phyloP scores from a whole-genome alignment of 2,888 invertebrate genomes.

The Noctuana brunneofusca region DNA sequence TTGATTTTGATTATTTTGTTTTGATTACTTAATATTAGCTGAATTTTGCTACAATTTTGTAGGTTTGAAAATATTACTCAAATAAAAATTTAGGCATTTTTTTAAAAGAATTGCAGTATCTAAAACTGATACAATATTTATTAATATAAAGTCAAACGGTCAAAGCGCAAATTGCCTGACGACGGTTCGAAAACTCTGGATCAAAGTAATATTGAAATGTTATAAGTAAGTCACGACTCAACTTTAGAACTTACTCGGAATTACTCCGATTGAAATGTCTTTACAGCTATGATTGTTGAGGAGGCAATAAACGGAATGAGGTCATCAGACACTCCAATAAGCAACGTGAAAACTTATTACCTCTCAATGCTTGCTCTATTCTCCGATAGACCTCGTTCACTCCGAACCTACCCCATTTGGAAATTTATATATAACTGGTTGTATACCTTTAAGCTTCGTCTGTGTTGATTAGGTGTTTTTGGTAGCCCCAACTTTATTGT shows the following conservation, averaged over 20 bases:
- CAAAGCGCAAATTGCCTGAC: slow-evolving; percentile 20
- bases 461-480: slow-evolving; percentile 63
- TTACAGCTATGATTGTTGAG: slow-evolving; percentile 42
- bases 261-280: slow-evolving; percentile 40
- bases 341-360: slow-evolving; percentile 39
- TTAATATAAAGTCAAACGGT: too few species aligned
- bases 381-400: slow-evolving; percentile 42
- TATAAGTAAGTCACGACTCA: slow-evolving; percentile 36
- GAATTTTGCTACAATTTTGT: too few species aligned
- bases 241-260: slow-evolving; percentile 33
- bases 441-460: slow-evolving; percentile 44
- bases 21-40: too few species aligned
- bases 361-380: slow-evolving; percentile 38
- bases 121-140: too few species aligned
- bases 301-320: slow-evolving; percentile 41
- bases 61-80: too few species aligned
- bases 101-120: too few species aligned
- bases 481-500: slow-evolving; percentile 59
- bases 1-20: too few species aligned
- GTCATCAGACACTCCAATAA: slow-evolving; percentile 39
- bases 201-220: slow-evolving; percentile 34
- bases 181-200: slow-evolving; percentile 23
- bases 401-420: slow-evolving; percentile 53
- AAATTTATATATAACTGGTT: slow-evolving; percentile 54
- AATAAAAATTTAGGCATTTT: too few species aligned